A percentile compares a stretch with the other conserved stretches of the same genome.
phyloP scores from a whole-genome alignment of 2,888 invertebrate species.

The Cephus pygmeus region DNA sequence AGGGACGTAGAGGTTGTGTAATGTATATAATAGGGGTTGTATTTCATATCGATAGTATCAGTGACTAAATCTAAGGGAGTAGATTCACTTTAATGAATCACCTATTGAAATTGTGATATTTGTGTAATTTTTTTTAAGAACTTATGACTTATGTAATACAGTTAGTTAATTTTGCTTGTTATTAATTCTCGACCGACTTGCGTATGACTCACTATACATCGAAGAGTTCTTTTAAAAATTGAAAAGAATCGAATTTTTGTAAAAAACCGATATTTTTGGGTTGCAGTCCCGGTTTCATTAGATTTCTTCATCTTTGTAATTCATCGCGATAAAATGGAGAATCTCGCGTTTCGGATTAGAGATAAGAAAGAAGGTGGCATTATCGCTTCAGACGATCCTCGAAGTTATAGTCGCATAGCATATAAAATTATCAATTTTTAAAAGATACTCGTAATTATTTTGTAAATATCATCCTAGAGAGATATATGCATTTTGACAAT shows the following conservation, averaged over 20 bases:
- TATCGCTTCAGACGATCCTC: not conserved
- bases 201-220: not conserved
- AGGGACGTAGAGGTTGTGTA: not conserved
- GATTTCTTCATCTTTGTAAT: not conserved
- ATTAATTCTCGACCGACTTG: not conserved
- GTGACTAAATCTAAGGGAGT: not conserved
- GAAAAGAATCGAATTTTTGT: not conserved
- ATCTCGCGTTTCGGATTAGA: not conserved
- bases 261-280: too few species aligned
- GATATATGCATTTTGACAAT: not conserved
- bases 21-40: not conserved
- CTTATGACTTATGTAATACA: not conserved
- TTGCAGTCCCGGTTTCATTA: not conserved
- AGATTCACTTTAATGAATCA: not conserved
- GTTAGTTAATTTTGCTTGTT: not conserved
- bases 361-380: not conserved
- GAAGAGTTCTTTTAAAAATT: not conserved
- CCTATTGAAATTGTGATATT: constrained; percentile 33
- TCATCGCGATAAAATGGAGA: not conserved
- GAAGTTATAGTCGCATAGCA: not conserved
- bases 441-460: not conserved
- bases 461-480: not conserved
- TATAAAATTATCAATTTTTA: not conserved
- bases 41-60: not conserved
- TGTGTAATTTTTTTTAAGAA: constrained; percentile 15